Evolutionary conservation across 2,888 invertebrate genomes (phyloP).

Genomic region (Trissonchulus sp.): DNA sequence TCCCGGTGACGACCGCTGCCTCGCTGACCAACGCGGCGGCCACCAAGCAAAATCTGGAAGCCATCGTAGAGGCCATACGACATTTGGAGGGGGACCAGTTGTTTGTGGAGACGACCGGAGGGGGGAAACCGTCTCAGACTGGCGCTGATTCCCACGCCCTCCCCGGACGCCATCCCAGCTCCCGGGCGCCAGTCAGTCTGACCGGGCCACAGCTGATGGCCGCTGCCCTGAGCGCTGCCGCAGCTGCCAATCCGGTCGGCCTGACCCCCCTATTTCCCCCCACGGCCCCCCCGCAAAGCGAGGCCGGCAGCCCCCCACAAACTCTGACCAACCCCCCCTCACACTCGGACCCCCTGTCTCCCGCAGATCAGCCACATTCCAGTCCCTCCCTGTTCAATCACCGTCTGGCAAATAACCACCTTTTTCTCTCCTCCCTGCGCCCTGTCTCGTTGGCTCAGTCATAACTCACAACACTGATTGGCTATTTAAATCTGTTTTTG

Average conservation of each 20-base stretch:
- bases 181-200: background rate
- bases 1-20: constrained; percentile 28
- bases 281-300: background rate
- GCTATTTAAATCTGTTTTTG: too few species aligned
- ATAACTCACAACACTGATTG: too few species aligned
- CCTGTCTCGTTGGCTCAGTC: background rate
- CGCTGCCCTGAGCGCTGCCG: background rate
- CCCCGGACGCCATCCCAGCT: background rate
- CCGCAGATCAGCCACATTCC: background rate
- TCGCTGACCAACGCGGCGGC: constrained; percentile 31
- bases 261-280: background rate
- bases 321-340: too few species aligned
- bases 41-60: constrained; percentile 75
- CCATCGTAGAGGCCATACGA: constrained; percentile 95
- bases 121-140: too few species aligned
- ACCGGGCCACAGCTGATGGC: background rate
- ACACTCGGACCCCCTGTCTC: too few species aligned
- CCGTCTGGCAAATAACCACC: background rate
- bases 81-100: constrained; percentile 92
- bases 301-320: too few species aligned
- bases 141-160: background rate
- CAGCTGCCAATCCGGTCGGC: background rate
- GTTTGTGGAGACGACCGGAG: constrained; percentile 60
- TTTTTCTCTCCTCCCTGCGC: background rate
- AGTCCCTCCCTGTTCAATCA: background rate